These are phyloP conservation scores for Danio choprae DNA, from an alignment of 2,797 vertebrate species.

Conservation along the genomic window DNA sequence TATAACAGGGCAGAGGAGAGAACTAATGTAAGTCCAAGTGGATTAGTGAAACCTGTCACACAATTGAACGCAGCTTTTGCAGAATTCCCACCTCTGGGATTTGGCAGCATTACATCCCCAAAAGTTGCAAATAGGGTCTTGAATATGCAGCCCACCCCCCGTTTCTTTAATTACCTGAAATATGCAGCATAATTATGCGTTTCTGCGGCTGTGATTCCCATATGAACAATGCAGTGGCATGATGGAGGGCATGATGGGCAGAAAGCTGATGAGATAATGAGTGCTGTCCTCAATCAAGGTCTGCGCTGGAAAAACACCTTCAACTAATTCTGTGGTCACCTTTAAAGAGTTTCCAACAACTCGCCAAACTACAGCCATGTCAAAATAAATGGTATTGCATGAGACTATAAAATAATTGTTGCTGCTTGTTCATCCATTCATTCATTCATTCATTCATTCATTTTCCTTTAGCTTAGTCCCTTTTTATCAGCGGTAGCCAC, in stretches of 20 bases:
- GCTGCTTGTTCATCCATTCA: too few species aligned
- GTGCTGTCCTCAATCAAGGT: slow-evolving; percentile 75
- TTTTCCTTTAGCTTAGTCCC: too few species aligned
- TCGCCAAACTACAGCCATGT: not conserved
- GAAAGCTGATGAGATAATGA: slow-evolving; percentile 73
- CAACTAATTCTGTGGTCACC: slow-evolving; percentile 61
- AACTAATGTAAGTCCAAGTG: slow-evolving; percentile 47
- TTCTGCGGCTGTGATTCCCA: slow-evolving; percentile 62
- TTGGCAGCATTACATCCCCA: slow-evolving; percentile 53
- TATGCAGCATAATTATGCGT: slow-evolving; percentile 63
- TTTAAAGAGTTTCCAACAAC: slow-evolving; percentile 53
- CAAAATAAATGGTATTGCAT: not conserved
- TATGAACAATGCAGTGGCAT: slow-evolving; percentile 66
- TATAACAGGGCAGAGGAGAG: slow-evolving; percentile 27
- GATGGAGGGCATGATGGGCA: slow-evolving; percentile 68
- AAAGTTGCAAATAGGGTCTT: slow-evolving; percentile 62
- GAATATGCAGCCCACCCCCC: slow-evolving; percentile 66
- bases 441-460: too few species aligned
- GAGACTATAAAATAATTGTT: not conserved
- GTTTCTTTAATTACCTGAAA: slow-evolving; percentile 71
- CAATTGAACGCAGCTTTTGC: slow-evolving; percentile 33
- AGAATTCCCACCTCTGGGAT: slow-evolving; percentile 45
- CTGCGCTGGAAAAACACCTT: slow-evolving; percentile 57
- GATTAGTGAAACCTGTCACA: slow-evolving; percentile 51
- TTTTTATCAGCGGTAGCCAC: too few species aligned